Evolutionary conservation across 2,113 vertebrate genomes (phyloP).

Genomic region (Epinephelus moara): DNA sequence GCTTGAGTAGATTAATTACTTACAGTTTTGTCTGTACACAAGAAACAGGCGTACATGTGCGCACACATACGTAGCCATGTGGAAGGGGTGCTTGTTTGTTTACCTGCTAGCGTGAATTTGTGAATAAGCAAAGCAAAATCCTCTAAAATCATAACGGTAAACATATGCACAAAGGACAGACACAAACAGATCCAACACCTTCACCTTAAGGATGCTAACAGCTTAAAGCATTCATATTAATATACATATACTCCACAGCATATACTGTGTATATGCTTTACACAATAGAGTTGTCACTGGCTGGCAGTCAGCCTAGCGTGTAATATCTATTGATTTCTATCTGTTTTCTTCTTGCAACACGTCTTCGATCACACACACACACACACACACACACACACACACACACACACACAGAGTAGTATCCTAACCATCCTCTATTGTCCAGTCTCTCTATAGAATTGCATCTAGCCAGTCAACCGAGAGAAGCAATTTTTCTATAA

Average conservation of each 20-base stretch:
- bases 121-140: constrained; percentile 29
- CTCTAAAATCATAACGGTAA: constrained; percentile 27
- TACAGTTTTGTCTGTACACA: constrained; percentile 50
- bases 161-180: constrained; percentile 8
- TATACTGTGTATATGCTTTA: neutral
- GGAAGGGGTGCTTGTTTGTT: constrained; percentile 39
- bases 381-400: neutral
- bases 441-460: neutral
- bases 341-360: neutral
- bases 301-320: neutral
- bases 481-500: neutral
- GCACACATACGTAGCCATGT: neutral
- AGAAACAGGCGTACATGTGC: neutral
- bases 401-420: neutral
- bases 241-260: neutral
- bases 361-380: neutral
- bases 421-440: neutral
- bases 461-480: neutral
- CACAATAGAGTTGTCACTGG: neutral
- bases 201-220: neutral
- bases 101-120: constrained; percentile 43
- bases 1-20: constrained; percentile 71
- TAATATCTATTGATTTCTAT: neutral
- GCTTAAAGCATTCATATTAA: neutral
- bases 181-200: neutral